Conservation (phyloP, 2,888 invertebrate genomes). For the Acanthosepion esculentum region DNA sequence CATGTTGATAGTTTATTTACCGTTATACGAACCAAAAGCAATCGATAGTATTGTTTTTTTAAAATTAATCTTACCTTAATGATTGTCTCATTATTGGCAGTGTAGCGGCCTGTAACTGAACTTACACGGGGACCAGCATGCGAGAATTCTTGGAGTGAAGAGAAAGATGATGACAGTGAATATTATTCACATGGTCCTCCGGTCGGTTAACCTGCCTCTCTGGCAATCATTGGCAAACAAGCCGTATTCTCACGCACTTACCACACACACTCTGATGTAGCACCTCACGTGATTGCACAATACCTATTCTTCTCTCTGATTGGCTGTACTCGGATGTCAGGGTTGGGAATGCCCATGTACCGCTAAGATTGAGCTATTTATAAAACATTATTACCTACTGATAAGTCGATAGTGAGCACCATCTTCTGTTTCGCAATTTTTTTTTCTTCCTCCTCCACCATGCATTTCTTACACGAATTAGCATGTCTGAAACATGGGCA, state of each 20-base stretch:
- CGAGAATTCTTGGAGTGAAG: neutral
- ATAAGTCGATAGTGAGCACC: neutral
- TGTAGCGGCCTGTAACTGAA: neutral
- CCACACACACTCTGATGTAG: neutral
- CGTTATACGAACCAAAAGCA: neutral
- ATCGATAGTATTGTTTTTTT: neutral
- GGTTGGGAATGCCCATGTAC: neutral
- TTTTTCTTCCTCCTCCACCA: too few relatives aligned
- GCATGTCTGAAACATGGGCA: too few relatives aligned
- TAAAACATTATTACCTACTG: neutral
- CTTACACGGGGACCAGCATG: neutral
- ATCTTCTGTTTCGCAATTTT: neutral
- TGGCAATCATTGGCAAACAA: constrained; percentile 21
- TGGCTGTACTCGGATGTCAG: neutral
- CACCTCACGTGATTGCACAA: neutral
- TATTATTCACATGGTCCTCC: neutral
- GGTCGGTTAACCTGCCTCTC: neutral
- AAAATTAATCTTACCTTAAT: neutral
- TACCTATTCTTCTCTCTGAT: neutral
- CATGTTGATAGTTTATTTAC: neutral
- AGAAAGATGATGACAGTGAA: neutral
- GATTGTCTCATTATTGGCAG: neutral
- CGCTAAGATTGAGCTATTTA: constrained; percentile 33
- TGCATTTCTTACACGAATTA: too few relatives aligned
- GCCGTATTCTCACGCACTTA: constrained; percentile 7